Evolutionary conservation across 2,797 vertebrate genomes (phyloP).

Genomic region (Macroramphosus scolopax): DNA sequence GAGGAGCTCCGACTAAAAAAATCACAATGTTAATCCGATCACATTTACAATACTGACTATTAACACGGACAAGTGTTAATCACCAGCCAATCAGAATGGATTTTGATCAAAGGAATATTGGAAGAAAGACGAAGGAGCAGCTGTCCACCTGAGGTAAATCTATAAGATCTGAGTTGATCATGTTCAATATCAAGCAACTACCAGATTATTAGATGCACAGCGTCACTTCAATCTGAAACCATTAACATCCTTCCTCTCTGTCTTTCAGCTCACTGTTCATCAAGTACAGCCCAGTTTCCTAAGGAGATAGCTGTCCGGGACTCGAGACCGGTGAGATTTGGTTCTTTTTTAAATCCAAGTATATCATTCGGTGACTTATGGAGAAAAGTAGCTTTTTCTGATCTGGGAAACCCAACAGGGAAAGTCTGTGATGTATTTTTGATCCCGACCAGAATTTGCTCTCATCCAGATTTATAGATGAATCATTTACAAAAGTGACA

Average conservation of each 20-base stretch:
- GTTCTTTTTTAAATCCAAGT: slow-evolving; percentile 2
- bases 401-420: slow-evolving; percentile 23
- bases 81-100: slow-evolving; percentile 72
- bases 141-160: slow-evolving; percentile 69
- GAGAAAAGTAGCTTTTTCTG: slow-evolving; percentile 35
- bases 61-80: slow-evolving; percentile 71
- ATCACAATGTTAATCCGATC: slow-evolving; percentile 46
- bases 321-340: slow-evolving; percentile 63
- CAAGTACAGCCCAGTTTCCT: slow-evolving; percentile 41
- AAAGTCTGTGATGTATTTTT: slow-evolving; percentile 28
- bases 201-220: slow-evolving; percentile 42
- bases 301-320: slow-evolving; percentile 45
- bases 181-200: slow-evolving; percentile 36
- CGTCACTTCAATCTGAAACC: slow-evolving; percentile 13
- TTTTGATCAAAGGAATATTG: slow-evolving; percentile 71
- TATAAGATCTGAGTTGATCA: slow-evolving; percentile 49
- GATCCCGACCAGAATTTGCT: slow-evolving; percentile 25
- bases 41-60: slow-evolving; percentile 54
- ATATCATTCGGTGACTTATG: slow-evolving; percentile 10
- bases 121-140: slow-evolving; percentile 66
- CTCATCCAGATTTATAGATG: slow-evolving; percentile 30
- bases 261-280: slow-evolving; percentile 46
- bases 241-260: slow-evolving; percentile 30
- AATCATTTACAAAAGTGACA: slow-evolving; percentile 26
- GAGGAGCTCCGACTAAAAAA: slow-evolving; percentile 29